phyloP scores from a whole-genome alignment of 2,113 vertebrate species.

The Dryoscopus gambensis region DNA sequence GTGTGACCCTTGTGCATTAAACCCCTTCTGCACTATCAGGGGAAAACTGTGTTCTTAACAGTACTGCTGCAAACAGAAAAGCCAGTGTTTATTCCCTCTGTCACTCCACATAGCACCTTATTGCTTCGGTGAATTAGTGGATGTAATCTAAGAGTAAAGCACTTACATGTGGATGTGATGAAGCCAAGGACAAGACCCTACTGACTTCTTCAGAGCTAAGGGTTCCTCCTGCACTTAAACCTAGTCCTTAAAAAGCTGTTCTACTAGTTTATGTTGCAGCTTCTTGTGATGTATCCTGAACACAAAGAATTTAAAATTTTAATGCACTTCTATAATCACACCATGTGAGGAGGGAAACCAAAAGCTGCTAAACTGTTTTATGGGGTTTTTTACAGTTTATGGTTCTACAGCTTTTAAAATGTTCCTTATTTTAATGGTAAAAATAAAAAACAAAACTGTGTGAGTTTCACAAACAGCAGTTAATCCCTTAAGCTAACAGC shows the following conservation, averaged over 20 bases:
- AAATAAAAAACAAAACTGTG: background rate
- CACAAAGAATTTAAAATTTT: background rate
- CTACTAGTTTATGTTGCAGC: background rate
- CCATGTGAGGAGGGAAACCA: background rate
- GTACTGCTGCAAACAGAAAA: background rate
- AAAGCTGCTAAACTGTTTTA: background rate
- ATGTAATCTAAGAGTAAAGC: background rate
- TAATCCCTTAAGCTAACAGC: background rate
- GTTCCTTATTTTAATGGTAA: background rate
- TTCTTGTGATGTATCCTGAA: background rate
- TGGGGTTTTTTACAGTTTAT: background rate
- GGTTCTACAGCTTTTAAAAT: background rate
- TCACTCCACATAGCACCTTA: background rate
- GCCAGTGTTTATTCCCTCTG: background rate
- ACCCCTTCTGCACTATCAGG: background rate
- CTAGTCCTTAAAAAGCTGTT: background rate
- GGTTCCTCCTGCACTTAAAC: background rate
- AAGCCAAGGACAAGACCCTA: background rate
- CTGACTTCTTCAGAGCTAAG: background rate
- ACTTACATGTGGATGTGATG: background rate
- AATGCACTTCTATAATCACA: background rate
- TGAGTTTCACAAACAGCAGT: background rate
- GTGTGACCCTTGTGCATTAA: background rate
- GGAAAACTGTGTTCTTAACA: background rate
- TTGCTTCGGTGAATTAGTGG: background rate